Evolutionary conservation across 1,140 invertebrate genomes (phyloP).

Genomic region (Drosophila asahinai): DNA sequence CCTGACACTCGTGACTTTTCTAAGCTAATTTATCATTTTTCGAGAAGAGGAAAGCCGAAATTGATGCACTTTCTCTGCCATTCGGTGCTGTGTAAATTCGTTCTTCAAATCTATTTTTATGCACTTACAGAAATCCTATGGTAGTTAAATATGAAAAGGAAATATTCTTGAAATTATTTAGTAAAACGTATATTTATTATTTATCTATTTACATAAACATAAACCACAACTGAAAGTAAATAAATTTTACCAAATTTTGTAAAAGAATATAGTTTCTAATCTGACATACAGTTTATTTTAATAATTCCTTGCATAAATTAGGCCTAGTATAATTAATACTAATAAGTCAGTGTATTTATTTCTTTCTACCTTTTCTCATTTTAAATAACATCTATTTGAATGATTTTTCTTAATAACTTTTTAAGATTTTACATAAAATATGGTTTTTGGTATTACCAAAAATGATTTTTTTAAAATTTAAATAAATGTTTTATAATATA

Average conservation of each 20-base stretch:
- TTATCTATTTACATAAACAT: no score
- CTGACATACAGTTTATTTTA: not conserved
- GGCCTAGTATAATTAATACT: no score
- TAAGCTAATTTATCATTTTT: conserved; percentile 73
- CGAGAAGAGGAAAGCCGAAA: conserved; percentile 41
- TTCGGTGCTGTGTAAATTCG: conserved; percentile 20
- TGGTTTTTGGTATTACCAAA: no score
- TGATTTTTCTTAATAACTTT: no score
- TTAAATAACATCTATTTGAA: no score
- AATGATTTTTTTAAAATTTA: no score
- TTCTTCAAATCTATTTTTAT: conserved; percentile 32
- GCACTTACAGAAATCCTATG: conserved; percentile 6
- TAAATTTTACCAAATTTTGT: not conserved
- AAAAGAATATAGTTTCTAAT: not conserved
- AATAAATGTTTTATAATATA: no score
- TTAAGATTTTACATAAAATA: no score
- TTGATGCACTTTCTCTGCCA: conserved; percentile 65
- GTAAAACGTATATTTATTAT: not conserved
- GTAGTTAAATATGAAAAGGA: not conserved
- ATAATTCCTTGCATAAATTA: not conserved
- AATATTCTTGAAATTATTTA: not conserved
- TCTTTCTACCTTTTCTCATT: no score
- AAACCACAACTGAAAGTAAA: not conserved
- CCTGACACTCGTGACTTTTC: conserved; percentile 78
- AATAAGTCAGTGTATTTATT: no score